Evolutionary conservation across 1,140 invertebrate genomes (phyloP).

Genomic region (Heliothis virescens): DNA sequence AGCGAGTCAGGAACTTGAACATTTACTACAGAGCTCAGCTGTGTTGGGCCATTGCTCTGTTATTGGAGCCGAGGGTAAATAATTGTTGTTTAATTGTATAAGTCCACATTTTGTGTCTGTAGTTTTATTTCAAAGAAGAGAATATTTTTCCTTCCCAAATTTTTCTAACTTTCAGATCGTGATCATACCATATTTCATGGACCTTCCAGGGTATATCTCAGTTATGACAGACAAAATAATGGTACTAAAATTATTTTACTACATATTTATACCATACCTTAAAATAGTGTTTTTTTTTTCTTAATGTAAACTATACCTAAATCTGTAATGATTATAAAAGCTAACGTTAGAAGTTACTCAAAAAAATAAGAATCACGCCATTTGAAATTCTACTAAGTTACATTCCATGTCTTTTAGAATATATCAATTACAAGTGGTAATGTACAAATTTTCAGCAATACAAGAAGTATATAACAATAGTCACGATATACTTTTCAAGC

Average conservation of each 20-base stretch:
- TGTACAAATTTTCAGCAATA: constrained; percentile 65
- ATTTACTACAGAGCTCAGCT: constrained; percentile 72
- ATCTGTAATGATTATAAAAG: not conserved
- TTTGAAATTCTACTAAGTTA: too few species aligned
- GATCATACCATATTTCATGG: constrained; percentile 61
- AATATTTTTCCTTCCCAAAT: not conserved
- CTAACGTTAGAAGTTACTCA: not conserved
- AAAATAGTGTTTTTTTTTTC: too few species aligned
- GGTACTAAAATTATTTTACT: constrained; percentile 53
- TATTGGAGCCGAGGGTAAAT: constrained; percentile 73
- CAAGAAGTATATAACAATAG: constrained; percentile 68
- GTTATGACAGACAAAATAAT: constrained; percentile 77
- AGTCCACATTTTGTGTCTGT: not conserved
- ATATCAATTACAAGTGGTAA: too few species aligned
- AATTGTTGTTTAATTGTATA: not conserved
- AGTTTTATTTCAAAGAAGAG: not conserved
- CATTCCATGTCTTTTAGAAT: too few species aligned
- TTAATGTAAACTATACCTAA: too few species aligned
- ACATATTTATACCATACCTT: too few species aligned
- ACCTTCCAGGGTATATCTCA: constrained; percentile 54
- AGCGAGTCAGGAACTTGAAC: constrained; percentile 61
- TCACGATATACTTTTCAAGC: constrained; percentile 63
- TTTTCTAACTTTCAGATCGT: constrained; percentile 62
- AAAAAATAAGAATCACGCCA: not conserved
- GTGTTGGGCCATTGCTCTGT: constrained; percentile 74